Evolutionary conservation across 2,113 vertebrate species (phyloP).

Genomic region (Cavia porcellus): DNA sequence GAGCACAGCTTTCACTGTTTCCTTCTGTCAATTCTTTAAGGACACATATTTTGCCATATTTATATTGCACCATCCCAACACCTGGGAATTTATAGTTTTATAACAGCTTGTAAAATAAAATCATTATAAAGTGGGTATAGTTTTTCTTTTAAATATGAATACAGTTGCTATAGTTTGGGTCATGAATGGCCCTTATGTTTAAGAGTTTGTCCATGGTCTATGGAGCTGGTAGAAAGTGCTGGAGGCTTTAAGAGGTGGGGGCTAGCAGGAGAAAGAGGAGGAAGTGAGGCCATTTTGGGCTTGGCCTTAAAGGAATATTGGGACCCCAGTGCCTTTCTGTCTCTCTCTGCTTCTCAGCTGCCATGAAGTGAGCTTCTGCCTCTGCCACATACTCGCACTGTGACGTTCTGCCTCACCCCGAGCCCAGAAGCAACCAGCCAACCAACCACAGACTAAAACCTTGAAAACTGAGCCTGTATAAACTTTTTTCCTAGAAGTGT

Average conservation of each 20-base stretch:
- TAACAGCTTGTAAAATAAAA: background rate
- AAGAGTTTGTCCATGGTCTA: too few relatives aligned
- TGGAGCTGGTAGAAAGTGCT: too few relatives aligned
- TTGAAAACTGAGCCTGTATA: background rate
- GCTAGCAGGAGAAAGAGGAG: too few relatives aligned
- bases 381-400: background rate
- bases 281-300: background rate
- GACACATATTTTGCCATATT: background rate
- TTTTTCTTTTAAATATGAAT: conserved; percentile 21
- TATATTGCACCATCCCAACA: background rate
- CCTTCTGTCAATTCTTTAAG: background rate
- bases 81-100: background rate
- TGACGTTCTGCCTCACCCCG: background rate
- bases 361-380: background rate
- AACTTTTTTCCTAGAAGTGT: background rate
- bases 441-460: background rate
- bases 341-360: background rate
- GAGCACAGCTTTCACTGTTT: background rate
- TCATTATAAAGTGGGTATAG: background rate
- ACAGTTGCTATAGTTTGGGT: background rate
- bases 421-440: background rate
- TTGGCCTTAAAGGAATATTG: background rate
- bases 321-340: background rate
- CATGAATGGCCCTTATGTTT: background rate
- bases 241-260: background rate